Evolutionary conservation across 2,113 vertebrate species (phyloP), one percentile per base, ranked within the genome.

Genomic region (Mugil cephalus): DNA sequence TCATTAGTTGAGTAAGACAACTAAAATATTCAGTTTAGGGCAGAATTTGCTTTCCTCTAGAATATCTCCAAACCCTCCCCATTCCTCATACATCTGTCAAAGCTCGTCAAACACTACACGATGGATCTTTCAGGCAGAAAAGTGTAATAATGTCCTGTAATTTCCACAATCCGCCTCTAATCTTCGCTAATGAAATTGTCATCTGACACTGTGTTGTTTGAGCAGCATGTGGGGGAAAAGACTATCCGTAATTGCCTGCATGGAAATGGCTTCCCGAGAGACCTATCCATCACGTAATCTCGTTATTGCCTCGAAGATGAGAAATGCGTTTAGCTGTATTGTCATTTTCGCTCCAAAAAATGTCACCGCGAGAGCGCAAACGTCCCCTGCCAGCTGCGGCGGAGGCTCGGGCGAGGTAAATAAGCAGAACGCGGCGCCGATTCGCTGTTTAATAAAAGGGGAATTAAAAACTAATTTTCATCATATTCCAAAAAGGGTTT

Each of bases 151-250:
- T 82, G 74, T 79, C 66, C 78, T 83, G 68, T 88, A 84, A 91
- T 91, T 90, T 85, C 82, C 74, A 42, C 87, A 87, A 77, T 91
- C 89, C 66, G 65, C 77, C 66, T 88, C 76, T 92, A 86, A 93
- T 93, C 89, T 91, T 80, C 71, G 85, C 90, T 91, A 93, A 94
- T 94, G 85, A 93, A 93, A 93, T 87, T 91, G 89, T 92, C 88
- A 90, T 90, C 87, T 82, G 88, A 93, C 86, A 86, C 72, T 50
- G 68, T 64, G 50, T 67, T 62, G 79, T 87, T 87, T 84, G 85
- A 83, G 69, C 85, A 82, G 64, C 42, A 50, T 86, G 83, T 34
- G 67, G 55, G n/a, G 78, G 77, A 91, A 86, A 83, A 78, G 80
- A 88, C 83, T 68, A 66, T 77, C 58, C 75, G 81, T 91, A 93